Base-by-base conservation (phyloP, 1,140 invertebrate species). In the Dreissena polymorpha region DNA sequence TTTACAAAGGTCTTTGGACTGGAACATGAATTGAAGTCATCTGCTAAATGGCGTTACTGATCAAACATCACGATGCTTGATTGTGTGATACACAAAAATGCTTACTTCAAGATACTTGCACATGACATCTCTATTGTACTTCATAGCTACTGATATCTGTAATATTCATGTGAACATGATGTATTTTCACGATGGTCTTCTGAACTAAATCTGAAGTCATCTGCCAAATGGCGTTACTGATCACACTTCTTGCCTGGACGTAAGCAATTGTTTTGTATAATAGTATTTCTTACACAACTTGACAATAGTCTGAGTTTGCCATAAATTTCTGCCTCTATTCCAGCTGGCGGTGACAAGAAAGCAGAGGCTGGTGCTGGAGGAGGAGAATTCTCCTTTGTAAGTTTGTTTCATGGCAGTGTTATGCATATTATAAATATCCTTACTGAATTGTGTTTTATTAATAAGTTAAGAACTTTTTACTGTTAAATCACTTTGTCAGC, bases 311-410 rank as follows among this genome's bases (percentile, higher is more conserved):
- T n/a, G n/a, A n/a, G n/a, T n/a, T n/a, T 27, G 55, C 53, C 53
- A 12, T 3, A 21, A 65, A 3, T 29, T 39, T 68, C 55, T 27
- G 14, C 8, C 39, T 16, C 67, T 18, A 14, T 86, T 79, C 65
- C 75, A 80, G 89, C 94, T 86, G 93, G 93, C 72, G 94, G 94
- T 78, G 97, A 99, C 91, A 99, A 99, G 93, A 98, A 98, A 93
- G 96, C 96, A 73, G 98, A 99, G 93, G 97, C 97, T 91, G 98
- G 98, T 72, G 95, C 97, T 91, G 97, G 97, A 79, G 95, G 96
- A 55, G 96, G 95, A 39, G 85, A 96, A 91, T 94, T 99, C 88
- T 97, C 98, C 95, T 99, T 99, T 94, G 95, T 96, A 94, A 95
- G 95, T 95, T 60, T 55, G n/a, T n/a, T 13, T 21, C n/a, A 71